Conservation (phyloP, 2,888 invertebrate species). For the Torymus tubicola region DNA sequence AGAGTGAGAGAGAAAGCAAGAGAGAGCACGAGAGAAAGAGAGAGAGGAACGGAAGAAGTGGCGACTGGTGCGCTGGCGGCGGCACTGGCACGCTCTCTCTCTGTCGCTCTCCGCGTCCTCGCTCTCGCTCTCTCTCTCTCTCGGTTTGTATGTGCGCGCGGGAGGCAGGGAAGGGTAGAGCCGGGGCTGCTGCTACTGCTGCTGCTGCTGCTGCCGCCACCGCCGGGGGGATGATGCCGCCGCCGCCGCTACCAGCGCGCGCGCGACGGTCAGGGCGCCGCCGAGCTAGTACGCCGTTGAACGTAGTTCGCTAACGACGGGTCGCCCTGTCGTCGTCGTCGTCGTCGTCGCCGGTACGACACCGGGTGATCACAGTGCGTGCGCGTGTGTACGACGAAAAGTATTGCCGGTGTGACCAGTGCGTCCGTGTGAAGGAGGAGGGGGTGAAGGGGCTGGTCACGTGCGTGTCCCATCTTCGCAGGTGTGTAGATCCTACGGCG, state of each 20-base stretch:
- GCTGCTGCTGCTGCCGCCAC: conserved; percentile 59
- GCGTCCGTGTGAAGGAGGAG: too few relatives aligned
- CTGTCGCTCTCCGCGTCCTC: neutral
- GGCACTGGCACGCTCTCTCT: conserved; percentile 3
- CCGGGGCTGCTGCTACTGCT: conserved; percentile 59
- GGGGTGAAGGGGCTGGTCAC: too few relatives aligned
- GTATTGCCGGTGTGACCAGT: too few relatives aligned
- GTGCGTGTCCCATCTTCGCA: too few relatives aligned
- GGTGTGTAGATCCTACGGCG: neutral
- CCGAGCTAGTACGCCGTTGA: conserved; percentile 74
- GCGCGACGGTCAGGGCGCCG: conserved; percentile 64
- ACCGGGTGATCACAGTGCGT: neutral
- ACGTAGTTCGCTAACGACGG: conserved; percentile 72
- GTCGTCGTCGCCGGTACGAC: conserved; percentile 16
- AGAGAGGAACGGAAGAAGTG: neutral
- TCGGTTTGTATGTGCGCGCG: neutral
- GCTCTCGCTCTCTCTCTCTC: neutral
- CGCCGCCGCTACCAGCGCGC: conserved; percentile 56
- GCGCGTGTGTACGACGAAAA: neutral
- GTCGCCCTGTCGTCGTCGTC: conserved; percentile 44
- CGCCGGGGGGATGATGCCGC: conserved; percentile 57
- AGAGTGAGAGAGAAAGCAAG: neutral
- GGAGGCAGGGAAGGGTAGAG: conserved; percentile 53
- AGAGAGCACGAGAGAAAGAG: neutral
- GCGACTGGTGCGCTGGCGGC: neutral